Percentiles rank a stretch among this genome's conserved stretches.
phyloP scores from a whole-genome alignment of 2,888 invertebrate species.

The Acrocyrtus sp. region DNA sequence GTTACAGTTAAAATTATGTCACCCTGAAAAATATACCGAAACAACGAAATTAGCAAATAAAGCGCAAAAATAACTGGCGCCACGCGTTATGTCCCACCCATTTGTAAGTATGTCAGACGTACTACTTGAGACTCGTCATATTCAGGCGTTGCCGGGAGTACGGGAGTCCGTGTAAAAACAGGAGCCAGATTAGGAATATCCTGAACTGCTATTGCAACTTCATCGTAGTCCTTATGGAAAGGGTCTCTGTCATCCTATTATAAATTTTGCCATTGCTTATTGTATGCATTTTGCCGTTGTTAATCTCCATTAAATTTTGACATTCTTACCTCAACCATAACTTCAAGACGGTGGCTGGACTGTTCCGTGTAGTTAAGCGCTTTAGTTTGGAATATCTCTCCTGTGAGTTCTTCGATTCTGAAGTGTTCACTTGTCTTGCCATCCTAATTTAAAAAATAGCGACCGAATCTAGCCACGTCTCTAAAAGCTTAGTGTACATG shows the following conservation, averaged over 20 bases:
- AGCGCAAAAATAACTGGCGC: background rate
- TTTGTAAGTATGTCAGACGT: background rate
- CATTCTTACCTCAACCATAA: conserved; percentile 6
- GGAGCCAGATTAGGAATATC: conserved; percentile 40
- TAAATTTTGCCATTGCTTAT: background rate
- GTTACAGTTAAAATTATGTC: background rate
- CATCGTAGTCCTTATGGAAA: background rate
- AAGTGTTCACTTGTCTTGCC: background rate
- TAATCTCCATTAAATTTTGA: background rate
- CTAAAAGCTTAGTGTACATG: too few species aligned
- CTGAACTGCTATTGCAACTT: conserved; percentile 11
- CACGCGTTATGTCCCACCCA: background rate
- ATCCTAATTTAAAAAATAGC: background rate
- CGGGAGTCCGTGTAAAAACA: conserved; percentile 21
- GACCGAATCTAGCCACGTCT: too few species aligned
- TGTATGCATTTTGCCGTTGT: background rate
- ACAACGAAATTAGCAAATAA: background rate
- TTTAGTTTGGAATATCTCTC: conserved; percentile 1
- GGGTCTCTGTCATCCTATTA: background rate
- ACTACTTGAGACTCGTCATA: conserved; percentile 12
- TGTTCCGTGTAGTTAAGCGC: conserved; percentile 6
- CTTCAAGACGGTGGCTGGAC: conserved; percentile 16
- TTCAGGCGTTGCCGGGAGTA: background rate
- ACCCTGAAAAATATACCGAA: conserved; percentile 5
- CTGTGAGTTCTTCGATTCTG: conserved; percentile 5